phyloP scores from a whole-genome alignment of 2,797 vertebrate genomes.

The Lepilemur ruficaudatus region DNA sequence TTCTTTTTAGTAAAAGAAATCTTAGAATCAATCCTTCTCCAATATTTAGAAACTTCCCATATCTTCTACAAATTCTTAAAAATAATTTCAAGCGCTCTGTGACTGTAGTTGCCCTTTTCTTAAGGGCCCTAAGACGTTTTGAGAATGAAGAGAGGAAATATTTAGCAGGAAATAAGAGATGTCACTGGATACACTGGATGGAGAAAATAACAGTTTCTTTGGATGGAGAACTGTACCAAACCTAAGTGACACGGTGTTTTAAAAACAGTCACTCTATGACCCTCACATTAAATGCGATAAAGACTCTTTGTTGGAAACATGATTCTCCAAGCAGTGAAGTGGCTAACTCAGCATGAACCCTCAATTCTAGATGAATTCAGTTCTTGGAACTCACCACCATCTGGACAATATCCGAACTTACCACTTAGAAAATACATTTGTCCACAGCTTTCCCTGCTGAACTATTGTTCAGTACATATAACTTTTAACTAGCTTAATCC shows the following conservation, averaged over 20 bases:
- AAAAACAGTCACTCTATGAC: neutral
- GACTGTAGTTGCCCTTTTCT: neutral
- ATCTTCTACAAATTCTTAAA: neutral
- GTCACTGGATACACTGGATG: neutral
- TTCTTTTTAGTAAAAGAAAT: neutral
- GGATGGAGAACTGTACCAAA: neutral
- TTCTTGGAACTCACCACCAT: neutral
- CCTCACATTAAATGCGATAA: neutral
- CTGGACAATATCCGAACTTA: neutral
- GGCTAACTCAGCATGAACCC: neutral
- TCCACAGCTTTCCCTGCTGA: neutral
- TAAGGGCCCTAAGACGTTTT: neutral
- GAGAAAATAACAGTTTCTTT: neutral
- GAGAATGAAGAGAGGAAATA: slow-evolving; percentile 10
- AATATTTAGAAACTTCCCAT: neutral
- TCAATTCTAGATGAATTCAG: neutral
- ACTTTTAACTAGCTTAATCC: neutral
- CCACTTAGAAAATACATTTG: slow-evolving; percentile 23
- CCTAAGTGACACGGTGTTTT: neutral
- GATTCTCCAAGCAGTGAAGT: neutral
- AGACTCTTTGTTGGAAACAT: neutral
- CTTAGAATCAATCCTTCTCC: neutral
- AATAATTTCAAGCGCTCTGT: neutral
- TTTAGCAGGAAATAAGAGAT: neutral
- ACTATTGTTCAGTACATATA: neutral